Conservation (phyloP, 2,888 invertebrate species). For the Stomorhina lunata region DNA sequence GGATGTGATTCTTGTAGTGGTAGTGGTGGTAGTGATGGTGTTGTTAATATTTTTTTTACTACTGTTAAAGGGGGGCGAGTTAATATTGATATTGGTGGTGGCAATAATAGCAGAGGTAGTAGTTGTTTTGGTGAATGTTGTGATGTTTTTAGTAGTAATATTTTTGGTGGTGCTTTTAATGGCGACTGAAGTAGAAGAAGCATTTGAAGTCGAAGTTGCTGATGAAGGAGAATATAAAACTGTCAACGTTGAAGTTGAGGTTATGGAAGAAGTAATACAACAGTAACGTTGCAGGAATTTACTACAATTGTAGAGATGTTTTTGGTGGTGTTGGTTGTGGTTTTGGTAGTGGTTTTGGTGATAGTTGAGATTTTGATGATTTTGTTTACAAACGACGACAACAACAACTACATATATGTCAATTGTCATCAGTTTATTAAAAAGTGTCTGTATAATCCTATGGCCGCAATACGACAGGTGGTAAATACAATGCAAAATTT, state of each 20-base stretch:
- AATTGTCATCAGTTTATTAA: slow-evolving; percentile 3
- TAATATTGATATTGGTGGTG: slow-evolving; percentile 49
- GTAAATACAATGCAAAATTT: neutral
- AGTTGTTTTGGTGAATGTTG: slow-evolving; percentile 66
- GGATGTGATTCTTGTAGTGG: slow-evolving; percentile 59
- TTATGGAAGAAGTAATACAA: slow-evolving; percentile 52
- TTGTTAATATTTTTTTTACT: slow-evolving; percentile 60
- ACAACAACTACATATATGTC: slow-evolving; percentile 58
- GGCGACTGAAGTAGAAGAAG: slow-evolving; percentile 61
- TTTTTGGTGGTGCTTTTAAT: slow-evolving; percentile 59
- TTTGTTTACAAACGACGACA: slow-evolving; percentile 64
- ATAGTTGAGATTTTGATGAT: slow-evolving; percentile 67
- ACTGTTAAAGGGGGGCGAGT: slow-evolving; percentile 59
- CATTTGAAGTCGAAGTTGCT: slow-evolving; percentile 66
- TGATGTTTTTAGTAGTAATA: slow-evolving; percentile 64
- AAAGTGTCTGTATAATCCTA: slow-evolving; percentile 25
- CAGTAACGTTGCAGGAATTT: slow-evolving; percentile 54
- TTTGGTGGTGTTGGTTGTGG: slow-evolving; percentile 65
- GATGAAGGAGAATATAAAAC: slow-evolving; percentile 53
- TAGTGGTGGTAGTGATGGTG: slow-evolving; percentile 61
- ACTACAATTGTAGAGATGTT: slow-evolving; percentile 62
- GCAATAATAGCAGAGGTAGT: slow-evolving; percentile 38
- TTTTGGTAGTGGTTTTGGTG: slow-evolving; percentile 66
- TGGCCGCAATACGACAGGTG: neutral
- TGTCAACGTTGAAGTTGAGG: slow-evolving; percentile 56